These are phyloP conservation scores for Stigmatopora nigra DNA, from an alignment of 2,113 vertebrate species.

Conservation along the genomic window DNA sequence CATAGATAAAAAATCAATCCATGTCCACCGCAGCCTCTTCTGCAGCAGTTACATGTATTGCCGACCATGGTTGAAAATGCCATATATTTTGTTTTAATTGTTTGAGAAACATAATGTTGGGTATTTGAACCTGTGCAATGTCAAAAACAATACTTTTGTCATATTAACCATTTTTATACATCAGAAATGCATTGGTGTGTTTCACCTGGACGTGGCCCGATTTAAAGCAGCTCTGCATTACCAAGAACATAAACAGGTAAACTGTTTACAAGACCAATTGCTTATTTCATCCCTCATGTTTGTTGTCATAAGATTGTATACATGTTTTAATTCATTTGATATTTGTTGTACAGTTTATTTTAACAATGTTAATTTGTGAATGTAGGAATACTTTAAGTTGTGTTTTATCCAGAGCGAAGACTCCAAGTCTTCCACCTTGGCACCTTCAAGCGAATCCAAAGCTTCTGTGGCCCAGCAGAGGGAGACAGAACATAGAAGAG, in stretches of 20 bases:
- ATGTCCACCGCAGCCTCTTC: no score
- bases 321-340: neutral
- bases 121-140: neutral
- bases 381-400: conserved; percentile 60
- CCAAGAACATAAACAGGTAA: conserved; percentile 82
- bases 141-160: neutral
- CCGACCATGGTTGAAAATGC: no score
- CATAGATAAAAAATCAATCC: no score
- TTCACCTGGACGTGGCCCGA: conserved; percentile 86
- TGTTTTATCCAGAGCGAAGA: conserved; percentile 67
- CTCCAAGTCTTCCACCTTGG: conserved; percentile 57
- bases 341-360: conserved; percentile 14
- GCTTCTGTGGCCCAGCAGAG: conserved; percentile 46
- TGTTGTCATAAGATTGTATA: neutral
- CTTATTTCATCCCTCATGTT: neutral
- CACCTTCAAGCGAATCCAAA: conserved; percentile 43
- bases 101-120: no score
- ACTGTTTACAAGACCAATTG: conserved; percentile 14
- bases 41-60: no score
- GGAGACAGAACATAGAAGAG: conserved; percentile 44
- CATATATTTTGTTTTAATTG: no score
- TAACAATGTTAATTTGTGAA: conserved; percentile 52
- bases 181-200: conserved; percentile 78
- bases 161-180: neutral
- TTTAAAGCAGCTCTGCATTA: conserved; percentile 81